Base-by-base conservation (phyloP, 2,888 invertebrate species). In the Drosophila fungiperda region DNA sequence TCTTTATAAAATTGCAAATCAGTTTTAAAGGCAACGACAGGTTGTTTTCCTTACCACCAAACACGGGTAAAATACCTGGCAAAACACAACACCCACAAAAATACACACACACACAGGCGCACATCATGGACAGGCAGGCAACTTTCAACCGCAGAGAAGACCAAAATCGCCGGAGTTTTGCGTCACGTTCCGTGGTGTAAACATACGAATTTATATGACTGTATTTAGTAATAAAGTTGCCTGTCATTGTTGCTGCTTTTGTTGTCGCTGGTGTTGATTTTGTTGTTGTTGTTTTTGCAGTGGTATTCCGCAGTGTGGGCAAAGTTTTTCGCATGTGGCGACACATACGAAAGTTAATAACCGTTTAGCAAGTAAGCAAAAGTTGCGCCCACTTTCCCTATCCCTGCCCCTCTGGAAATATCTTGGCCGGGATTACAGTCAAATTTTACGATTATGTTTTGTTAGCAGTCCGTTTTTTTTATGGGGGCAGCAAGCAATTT, bases 1-100 rank as follows among this genome's bases (percentile, higher is more conserved):
- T 87, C 79, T 87, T 89, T 89, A 83, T 81, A 80, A 87, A 87
- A 87, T 90, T 86, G 90, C 89, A 87, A 87, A 87, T 87, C 89
- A 87, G 87, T 90, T 87, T 83, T 79, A 81, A 87, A 90, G 79
- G 79, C 89, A 89, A 73, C 83, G 89, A 83, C 89, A 86, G 78
- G 83, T 80, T 82, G 77, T 89, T 77, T 73, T 69, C 40, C 70
- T 55, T 70, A 71, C 78, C 65, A 68, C 63, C 71, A 74, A 67
- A 62, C 75, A 70, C 79, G 78, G 75, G 67, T 65, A 62, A 60
- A 61, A 54, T 52, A 61, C 55, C 65, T 62, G 48, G 26, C 77
- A 55, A 58, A 49, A 40, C 48, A 29, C 68, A 55, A 49, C 20
- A 29, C 49, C 48, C 68, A 36, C 26, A 54, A 23, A 33, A 55